Base-by-base conservation (phyloP, 2,888 invertebrate genomes). In the Auanema freiburgensis region DNA sequence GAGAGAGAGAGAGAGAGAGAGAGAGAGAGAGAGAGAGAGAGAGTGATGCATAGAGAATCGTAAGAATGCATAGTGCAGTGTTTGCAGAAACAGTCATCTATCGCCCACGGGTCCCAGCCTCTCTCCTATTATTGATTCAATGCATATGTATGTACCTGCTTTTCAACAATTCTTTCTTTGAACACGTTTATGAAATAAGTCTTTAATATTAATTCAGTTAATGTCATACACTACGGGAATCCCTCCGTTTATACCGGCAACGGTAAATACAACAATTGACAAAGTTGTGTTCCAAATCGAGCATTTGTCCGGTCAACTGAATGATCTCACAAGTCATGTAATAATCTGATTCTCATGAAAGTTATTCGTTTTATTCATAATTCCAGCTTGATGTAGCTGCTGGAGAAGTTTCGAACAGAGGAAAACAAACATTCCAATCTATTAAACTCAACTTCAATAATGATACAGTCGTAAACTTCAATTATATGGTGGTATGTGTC, bases 251-350 rank as follows among this genome's bases (percentile, higher is more conserved):
- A 10, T 5, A 53, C 60, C 14, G 4, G 25, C 23, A 16, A 11
- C 63, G 6, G 51, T 69, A 23, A 75, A 77, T 59, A 71, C 68
- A 16, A 75, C 77, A 1, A 77, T 77, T 25, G 77, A 77, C 56
- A 65, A 66, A 63, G 74, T 77, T 10, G 70, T 75, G 23, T 71
- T 71, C 33, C 77, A 77, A 63, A 58, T 63, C 24, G 58, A 63
- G 46, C 43, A 49, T n/a, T 24, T 63, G 14, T 42, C 58, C 6
- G 58, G 58, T n/a, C 57, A 58, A 16, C 57, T 63, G 3, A 63
- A 63, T 21, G 63, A 53, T 14, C 40, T 63, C 4, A 52, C 51
- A 11, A 44, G 53, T 44, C 57, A 58, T 50, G 62, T 62, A 23
- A 57, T 18, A 23, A 23, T 52, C 24, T n/a, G 8, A 5, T 46